A percentile compares a stretch with the other conserved stretches of the same genome.
phyloP scores from a whole-genome alignment of 1,140 invertebrate species.

The Saccostrea cuccullata region DNA sequence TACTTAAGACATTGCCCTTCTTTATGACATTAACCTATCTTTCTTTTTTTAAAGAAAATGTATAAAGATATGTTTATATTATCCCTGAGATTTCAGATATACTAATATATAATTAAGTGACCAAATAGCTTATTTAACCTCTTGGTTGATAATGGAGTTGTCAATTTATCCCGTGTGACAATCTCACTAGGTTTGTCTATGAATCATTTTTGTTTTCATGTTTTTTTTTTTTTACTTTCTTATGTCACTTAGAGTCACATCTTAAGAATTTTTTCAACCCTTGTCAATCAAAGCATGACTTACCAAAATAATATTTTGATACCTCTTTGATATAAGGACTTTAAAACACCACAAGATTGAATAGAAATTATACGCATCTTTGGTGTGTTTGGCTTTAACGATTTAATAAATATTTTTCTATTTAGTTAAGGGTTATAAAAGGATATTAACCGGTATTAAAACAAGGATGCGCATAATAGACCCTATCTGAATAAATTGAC shows the following conservation, averaged over 20 bases:
- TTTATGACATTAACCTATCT: too few species aligned
- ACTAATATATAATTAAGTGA: too few species aligned
- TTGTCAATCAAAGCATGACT: not conserved
- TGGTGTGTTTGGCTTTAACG: not conserved
- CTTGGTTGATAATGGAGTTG: too few species aligned
- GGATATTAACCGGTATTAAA: not conserved
- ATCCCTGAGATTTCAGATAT: too few species aligned
- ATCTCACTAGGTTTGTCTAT: too few species aligned
- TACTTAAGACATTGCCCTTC: not conserved
- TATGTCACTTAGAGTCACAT: not conserved
- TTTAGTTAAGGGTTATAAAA: not conserved
- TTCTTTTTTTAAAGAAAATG: too few species aligned
- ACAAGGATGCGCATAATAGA: not conserved
- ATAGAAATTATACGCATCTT: not conserved
- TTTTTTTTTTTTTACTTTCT: too few species aligned
- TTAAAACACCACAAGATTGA: slow-evolving; percentile 1
- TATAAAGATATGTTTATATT: too few species aligned
- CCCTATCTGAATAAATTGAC: not conserved
- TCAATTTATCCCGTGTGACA: too few species aligned
- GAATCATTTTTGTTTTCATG: too few species aligned
- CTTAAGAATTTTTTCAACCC: not conserved
- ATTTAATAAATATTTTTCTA: slow-evolving; percentile 22
- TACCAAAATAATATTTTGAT: not conserved
- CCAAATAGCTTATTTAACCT: too few species aligned
- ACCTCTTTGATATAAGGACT: not conserved